These are phyloP conservation scores for Tyrophagus putrescentiae DNA, from an alignment of 1,140 invertebrate species.

Conservation along the genomic window DNA sequence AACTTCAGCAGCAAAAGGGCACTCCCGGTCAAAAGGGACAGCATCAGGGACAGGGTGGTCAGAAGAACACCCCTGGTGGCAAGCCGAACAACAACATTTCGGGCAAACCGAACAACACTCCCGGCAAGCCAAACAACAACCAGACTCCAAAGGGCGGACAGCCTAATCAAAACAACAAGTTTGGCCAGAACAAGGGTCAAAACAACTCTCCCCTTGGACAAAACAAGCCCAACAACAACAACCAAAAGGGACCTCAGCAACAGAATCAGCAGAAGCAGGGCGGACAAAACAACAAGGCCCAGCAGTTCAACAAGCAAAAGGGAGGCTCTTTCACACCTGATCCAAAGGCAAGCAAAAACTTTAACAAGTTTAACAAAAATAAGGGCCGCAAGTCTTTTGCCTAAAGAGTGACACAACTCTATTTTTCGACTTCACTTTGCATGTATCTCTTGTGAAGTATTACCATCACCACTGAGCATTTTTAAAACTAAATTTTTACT, in stretches of 20 bases:
- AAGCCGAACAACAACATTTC: neutral
- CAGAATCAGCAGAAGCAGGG: constrained; percentile 6
- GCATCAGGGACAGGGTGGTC: neutral
- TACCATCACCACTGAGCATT: neutral
- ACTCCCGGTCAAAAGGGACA: too few species aligned
- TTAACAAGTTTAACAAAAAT: constrained; percentile 6
- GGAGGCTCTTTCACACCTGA: too few species aligned
- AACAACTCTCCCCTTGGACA: neutral
- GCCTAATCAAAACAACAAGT: constrained; percentile 9
- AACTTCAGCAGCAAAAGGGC: too few species aligned
- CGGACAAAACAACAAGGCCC: neutral
- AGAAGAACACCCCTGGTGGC: neutral
- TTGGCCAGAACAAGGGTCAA: constrained; percentile 3
- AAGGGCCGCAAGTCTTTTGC: constrained; percentile 3
- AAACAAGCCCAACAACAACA: constrained; percentile 2
- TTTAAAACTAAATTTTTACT: neutral
- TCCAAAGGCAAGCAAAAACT: constrained; percentile 14
- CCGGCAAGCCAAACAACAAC: neutral
- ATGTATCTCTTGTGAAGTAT: neutral
- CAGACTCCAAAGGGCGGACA: neutral
- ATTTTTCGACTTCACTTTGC: neutral
- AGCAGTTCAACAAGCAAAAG: neutral
- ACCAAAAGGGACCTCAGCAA: neutral
- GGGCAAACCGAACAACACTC: neutral
- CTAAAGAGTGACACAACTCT: neutral